Evolutionary conservation across 2,888 invertebrate species (phyloP).

Genomic region (Megalurothrips usitatus): DNA sequence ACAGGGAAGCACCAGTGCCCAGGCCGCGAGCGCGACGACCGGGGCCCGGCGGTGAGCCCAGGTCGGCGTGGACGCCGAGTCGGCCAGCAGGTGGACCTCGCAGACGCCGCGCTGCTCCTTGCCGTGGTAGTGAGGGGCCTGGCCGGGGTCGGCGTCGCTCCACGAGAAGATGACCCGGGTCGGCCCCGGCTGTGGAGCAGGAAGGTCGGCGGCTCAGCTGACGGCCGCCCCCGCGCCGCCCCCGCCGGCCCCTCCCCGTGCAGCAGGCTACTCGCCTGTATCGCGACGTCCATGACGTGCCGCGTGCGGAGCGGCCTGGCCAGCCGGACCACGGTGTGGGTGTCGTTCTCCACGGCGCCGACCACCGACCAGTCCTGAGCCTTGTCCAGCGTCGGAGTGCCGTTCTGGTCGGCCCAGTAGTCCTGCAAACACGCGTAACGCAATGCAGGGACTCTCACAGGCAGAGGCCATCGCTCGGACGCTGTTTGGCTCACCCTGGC

Average conservation of each 20-base stretch:
- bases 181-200: background rate
- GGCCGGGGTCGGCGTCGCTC: conserved; percentile 18
- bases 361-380: conserved; percentile 42
- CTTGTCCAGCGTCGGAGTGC: conserved; percentile 40
- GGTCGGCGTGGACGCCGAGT: background rate
- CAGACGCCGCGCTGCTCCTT: conserved; percentile 9
- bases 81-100: conserved; percentile 2
- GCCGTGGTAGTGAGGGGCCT: background rate
- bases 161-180: conserved; percentile 5
- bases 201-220: background rate
- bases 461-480: background rate
- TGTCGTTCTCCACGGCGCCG: conserved; percentile 40
- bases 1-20: no score
- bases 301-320: conserved; percentile 44
- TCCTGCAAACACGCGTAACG: conserved; percentile 43
- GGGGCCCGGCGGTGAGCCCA: background rate
- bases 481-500: conserved; percentile 33
- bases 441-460: no score
- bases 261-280: background rate
- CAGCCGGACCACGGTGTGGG: conserved; percentile 43
- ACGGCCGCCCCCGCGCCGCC: background rate
- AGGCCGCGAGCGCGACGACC: background rate
- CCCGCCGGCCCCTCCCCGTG: no score
- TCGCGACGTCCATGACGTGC: conserved; percentile 37
- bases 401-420: conserved; percentile 39